A percentile compares a stretch with the other conserved stretches of the same genome.
These are phyloP conservation scores for Eunapius fragilis DNA, from an alignment of 37 sponge, comb jelly and placozoan species.

Conservation along the genomic window DNA sequence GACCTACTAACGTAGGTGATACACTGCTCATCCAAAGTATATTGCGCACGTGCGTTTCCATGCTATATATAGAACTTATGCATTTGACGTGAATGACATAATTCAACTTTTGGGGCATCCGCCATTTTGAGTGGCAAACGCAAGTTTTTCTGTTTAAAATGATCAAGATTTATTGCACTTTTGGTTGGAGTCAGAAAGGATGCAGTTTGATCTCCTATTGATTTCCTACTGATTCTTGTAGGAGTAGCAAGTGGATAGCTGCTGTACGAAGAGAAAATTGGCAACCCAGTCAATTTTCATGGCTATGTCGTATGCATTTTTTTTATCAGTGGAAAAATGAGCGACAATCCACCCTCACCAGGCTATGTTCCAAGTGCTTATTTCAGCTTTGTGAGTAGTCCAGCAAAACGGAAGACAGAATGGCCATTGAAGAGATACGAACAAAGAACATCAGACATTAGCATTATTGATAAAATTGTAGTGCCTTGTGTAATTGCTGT, in stretches of 20 bases:
- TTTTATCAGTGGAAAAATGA: conserved; percentile 51
- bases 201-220: conserved; percentile 37
- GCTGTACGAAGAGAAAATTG: conserved; percentile 44
- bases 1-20: too few relatives aligned
- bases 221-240: conserved; percentile 44
- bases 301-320: conserved; percentile 58
- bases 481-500: too few relatives aligned
- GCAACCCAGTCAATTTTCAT: conserved; percentile 44
- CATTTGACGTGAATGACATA: too few relatives aligned
- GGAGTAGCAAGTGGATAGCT: conserved; percentile 48
- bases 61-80: too few relatives aligned
- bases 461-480: too few relatives aligned
- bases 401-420: conserved; percentile 39
- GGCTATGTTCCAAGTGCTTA: conserved; percentile 64
- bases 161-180: conserved; percentile 62
- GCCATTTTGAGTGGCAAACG: conserved; percentile 45
- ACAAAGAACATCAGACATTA: not conserved
- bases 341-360: conserved; percentile 56
- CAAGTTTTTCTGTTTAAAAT: conserved; percentile 12
- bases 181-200: conserved; percentile 45
- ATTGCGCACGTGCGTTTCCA: too few relatives aligned
- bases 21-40: too few relatives aligned
- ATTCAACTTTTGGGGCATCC: not conserved
- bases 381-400: conserved; percentile 32
- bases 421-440: not conserved